Evolutionary conservation across 2,888 invertebrate species (phyloP).

Genomic region (Corbicula japonica): DNA sequence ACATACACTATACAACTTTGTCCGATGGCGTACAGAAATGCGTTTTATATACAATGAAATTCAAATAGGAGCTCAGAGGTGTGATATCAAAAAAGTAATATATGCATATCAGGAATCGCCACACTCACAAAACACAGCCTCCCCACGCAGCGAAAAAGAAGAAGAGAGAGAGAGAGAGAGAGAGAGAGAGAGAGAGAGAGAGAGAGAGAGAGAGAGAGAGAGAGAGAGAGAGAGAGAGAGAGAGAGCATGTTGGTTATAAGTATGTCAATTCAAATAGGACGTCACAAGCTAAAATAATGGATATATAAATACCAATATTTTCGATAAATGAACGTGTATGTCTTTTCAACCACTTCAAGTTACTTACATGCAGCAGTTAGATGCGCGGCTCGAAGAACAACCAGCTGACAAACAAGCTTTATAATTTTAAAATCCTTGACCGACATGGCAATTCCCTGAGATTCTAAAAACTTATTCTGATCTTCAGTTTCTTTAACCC

Average conservation of each 20-base stretch:
- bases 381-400: constrained; percentile 96
- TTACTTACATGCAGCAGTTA: constrained; percentile 89
- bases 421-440: constrained; percentile 95
- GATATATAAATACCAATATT: background rate
- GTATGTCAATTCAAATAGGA: background rate
- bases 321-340: background rate
- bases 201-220: too few species aligned
- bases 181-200: too few species aligned
- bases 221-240: too few species aligned
- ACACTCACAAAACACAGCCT: too few species aligned
- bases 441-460: constrained; percentile 92
- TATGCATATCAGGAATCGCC: too few species aligned
- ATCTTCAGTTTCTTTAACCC: background rate
- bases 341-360: background rate
- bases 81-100: too few species aligned
- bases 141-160: too few species aligned
- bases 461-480: background rate
- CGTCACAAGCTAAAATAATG: background rate
- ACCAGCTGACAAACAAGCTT: constrained; percentile 96
- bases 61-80: too few species aligned
- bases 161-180: too few species aligned
- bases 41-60: too few species aligned
- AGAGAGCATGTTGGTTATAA: background rate
- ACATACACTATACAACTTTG: too few species aligned
- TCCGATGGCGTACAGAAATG: too few species aligned